Base-by-base conservation (phyloP, 92 coral and sea anemone species). In the Heliopora coerulea region DNA sequence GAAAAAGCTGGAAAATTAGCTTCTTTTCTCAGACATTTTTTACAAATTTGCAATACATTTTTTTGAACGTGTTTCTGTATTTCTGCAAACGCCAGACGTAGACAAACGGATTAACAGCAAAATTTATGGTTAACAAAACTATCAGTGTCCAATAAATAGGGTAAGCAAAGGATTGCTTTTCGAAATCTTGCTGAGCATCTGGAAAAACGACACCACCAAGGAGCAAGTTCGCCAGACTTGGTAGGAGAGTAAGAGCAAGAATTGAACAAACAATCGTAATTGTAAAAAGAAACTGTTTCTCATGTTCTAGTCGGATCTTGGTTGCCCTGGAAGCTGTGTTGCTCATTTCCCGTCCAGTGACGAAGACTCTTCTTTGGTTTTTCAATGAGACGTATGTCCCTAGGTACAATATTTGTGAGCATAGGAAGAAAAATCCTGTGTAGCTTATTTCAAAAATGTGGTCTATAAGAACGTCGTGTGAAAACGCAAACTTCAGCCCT, bases 31-130 rank as follows among this genome's bases (percentile, higher is more conserved):
- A n/a, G n/a, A n/a, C n/a, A n/a, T n/a, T n/a, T n/a, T n/a, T n/a
- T n/a, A n/a, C n/a, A n/a, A n/a, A n/a, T n/a, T 11, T 32, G 15
- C 72, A 31, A 40, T 26, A 65, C 20, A 65, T 52, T 44, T n/a
- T 18, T 7, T 65, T 65, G 3, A 39, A 65, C 40, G 72, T 39
- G 15, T 65, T 65, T 21, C 72, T 65, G 23, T 65, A 65, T 35
- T 42, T 65, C 23, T 35, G 34, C 30, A 65, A 65, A 65, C 72
- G 72, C 72, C 72, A 65, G 3, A 65, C 27, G n/a, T 65, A 65
- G 34, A 65, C 25, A 1, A 65, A 49, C 15, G 72, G 72, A 28
- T 65, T 65, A 34, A 65, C 54, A n/a, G 72, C 30, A 42, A 39
- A 65, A 24, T 42, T 65, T 35, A 39, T 8, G 25, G 30, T n/a